phyloP scores from a whole-genome alignment of 2,113 vertebrate genomes.

The Hemicordylus capensis region DNA sequence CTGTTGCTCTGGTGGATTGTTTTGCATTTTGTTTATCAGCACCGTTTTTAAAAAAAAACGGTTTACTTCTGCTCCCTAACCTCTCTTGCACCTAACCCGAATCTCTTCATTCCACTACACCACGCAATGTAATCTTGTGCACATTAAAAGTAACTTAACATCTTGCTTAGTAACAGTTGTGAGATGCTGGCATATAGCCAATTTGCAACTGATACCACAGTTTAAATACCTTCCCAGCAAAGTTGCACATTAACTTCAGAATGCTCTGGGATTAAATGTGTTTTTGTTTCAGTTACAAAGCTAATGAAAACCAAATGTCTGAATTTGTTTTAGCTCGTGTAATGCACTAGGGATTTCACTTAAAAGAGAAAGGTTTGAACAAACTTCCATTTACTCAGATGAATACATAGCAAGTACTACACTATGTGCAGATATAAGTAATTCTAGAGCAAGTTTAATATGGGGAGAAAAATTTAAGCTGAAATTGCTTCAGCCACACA shows the following conservation, averaged over 20 bases:
- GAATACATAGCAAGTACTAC: conserved; percentile 46
- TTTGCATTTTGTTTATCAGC: conserved; percentile 37
- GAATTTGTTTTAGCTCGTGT: conserved; percentile 70
- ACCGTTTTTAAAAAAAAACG: conserved; percentile 24
- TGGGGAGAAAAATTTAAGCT: conserved; percentile 32
- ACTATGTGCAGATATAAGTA: conserved; percentile 28
- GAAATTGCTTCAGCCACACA: conserved; percentile 33
- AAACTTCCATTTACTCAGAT: conserved; percentile 60
- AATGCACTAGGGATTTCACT: conserved; percentile 70
- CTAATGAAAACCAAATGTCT: conserved; percentile 81
- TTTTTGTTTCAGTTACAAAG: conserved; percentile 78
- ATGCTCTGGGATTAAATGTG: conserved; percentile 77
- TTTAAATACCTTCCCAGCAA: conserved; percentile 76
- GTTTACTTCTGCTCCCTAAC: conserved; percentile 41
- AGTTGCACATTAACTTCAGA: conserved; percentile 78
- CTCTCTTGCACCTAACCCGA: conserved; percentile 36
- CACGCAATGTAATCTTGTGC: conserved; percentile 33
- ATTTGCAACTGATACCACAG: conserved; percentile 74
- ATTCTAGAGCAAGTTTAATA: conserved; percentile 57
- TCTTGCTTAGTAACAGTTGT: conserved; percentile 68
- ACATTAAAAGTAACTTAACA: conserved; percentile 58
- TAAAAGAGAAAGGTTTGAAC: conserved; percentile 64
- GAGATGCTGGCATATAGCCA: conserved; percentile 69
- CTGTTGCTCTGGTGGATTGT: background rate
- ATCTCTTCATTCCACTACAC: conserved; percentile 36